phyloP scores from a whole-genome alignment of 2,113 vertebrate species.

The Chinchilla lanigera region DNA sequence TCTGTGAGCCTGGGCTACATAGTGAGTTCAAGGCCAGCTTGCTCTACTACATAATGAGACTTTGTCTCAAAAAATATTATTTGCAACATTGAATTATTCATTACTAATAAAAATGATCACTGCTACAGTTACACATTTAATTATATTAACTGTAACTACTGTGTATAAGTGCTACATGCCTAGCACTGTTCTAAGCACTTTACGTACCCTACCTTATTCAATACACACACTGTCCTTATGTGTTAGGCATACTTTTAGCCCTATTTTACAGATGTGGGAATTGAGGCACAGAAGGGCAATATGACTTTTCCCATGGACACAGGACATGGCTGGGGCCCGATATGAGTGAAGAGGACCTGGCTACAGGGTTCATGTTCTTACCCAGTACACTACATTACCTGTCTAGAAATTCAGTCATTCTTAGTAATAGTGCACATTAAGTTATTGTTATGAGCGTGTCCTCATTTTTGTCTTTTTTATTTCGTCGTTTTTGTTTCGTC shows the following conservation, averaged over 20 bases:
- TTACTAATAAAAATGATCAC: not conserved
- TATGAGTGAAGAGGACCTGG: not conserved
- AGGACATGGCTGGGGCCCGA: not conserved
- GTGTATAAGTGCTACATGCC: not conserved
- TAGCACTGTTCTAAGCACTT: not conserved
- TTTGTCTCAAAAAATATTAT: not conserved
- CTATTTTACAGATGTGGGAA: conserved; percentile 28
- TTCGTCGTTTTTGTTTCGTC: too few species aligned
- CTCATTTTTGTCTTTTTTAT: not conserved
- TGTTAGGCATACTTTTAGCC: conserved; percentile 1
- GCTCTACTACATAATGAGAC: not conserved
- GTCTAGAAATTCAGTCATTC: not conserved
- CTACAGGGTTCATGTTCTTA: not conserved
- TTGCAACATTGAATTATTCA: not conserved
- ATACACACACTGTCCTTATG: not conserved
- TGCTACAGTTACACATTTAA: conserved; percentile 16
- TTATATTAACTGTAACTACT: conserved; percentile 15
- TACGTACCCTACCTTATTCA: not conserved
- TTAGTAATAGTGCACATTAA: not conserved
- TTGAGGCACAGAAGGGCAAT: not conserved
- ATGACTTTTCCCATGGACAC: conserved; percentile 31
- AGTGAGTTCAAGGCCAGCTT: not conserved
- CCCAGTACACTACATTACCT: not conserved
- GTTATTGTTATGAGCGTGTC: not conserved
- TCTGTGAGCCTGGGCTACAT: not conserved